A percentile compares a stretch with the other conserved stretches of the same genome.
Evolutionary conservation across 1,140 invertebrate species (phyloP).

Genomic region (Pentalonia nigronervosa): DNA sequence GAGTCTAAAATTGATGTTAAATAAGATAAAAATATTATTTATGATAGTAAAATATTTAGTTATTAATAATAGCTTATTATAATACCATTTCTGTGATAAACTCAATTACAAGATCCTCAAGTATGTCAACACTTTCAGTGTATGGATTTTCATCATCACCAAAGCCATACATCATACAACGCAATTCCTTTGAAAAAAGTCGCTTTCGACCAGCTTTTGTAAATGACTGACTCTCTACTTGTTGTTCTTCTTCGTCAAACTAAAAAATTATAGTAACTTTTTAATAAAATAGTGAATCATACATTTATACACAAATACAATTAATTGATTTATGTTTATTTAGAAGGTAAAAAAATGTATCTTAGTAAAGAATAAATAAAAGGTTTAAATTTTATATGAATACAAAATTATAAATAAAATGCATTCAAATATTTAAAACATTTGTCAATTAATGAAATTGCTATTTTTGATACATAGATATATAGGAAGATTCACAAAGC

Average conservation of each 20-base stretch:
- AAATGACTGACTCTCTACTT: conserved; percentile 69
- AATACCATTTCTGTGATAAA: conserved; percentile 94
- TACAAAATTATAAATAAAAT: too few relatives aligned
- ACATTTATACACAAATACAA: background rate
- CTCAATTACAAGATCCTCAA: conserved; percentile 98
- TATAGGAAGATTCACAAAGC: too few relatives aligned
- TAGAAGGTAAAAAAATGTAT: too few relatives aligned
- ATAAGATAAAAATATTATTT: background rate
- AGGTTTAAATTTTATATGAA: too few relatives aligned
- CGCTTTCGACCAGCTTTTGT: conserved; percentile 77
- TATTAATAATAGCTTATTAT: conserved; percentile 39
- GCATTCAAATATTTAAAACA: too few relatives aligned
- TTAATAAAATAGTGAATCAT: conserved; percentile 25
- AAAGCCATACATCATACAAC: conserved; percentile 99
- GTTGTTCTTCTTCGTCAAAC: conserved; percentile 73
- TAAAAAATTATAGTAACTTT: conserved; percentile 60
- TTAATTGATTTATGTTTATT: too few relatives aligned
- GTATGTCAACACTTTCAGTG: conserved; percentile 96
- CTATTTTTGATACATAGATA: too few relatives aligned
- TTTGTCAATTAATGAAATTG: too few relatives aligned
- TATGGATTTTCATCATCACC: conserved; percentile 99
- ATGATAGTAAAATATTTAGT: background rate
- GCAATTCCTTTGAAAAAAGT: conserved; percentile 87
- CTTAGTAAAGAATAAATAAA: too few relatives aligned
- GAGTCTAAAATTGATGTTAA: conserved; percentile 70